phyloP scores from a whole-genome alignment of 92 coral and sea anemone genomes.

The Plumapathes pennacea region DNA sequence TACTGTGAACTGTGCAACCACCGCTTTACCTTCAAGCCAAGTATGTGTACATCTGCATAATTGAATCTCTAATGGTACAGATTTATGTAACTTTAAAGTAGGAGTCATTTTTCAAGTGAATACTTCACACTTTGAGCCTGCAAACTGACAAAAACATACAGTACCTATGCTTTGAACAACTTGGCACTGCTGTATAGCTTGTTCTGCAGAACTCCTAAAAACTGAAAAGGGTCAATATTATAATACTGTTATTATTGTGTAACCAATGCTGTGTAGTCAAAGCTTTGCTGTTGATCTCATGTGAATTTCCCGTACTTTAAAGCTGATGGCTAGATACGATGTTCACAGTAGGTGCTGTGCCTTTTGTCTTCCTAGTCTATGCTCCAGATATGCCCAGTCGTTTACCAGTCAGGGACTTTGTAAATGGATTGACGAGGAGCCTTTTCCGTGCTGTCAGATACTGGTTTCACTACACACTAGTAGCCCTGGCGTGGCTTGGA shows the following conservation, averaged over 20 bases:
- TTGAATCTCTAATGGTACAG: too few relatives aligned
- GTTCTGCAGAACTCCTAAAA: neutral
- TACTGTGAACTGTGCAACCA: conserved; percentile 98
- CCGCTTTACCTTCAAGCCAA: conserved; percentile 95
- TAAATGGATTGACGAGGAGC: conserved; percentile 82
- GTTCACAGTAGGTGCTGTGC: neutral
- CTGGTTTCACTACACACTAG: conserved; percentile 97
- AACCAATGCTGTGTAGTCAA: too few relatives aligned
- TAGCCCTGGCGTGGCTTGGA: conserved; percentile 98
- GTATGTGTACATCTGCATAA: conserved; percentile 67
- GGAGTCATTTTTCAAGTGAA: too few relatives aligned
- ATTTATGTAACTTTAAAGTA: too few relatives aligned
- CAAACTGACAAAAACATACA: too few relatives aligned
- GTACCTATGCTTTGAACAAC: too few relatives aligned
- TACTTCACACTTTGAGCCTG: too few relatives aligned
- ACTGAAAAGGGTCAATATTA: neutral
- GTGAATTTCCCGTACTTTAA: neutral
- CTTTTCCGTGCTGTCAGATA: conserved; percentile 84
- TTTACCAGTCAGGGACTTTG: conserved; percentile 90
- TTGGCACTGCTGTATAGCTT: too few relatives aligned
- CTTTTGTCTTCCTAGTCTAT: conserved; percentile 52
- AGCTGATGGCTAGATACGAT: neutral
- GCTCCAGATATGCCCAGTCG: conserved; percentile 96
- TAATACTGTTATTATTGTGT: neutral
- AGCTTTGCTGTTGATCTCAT: neutral